These are phyloP conservation scores for Listronotus oregonensis DNA, from an alignment of 1,140 invertebrate genomes.

Conservation along the genomic window DNA sequence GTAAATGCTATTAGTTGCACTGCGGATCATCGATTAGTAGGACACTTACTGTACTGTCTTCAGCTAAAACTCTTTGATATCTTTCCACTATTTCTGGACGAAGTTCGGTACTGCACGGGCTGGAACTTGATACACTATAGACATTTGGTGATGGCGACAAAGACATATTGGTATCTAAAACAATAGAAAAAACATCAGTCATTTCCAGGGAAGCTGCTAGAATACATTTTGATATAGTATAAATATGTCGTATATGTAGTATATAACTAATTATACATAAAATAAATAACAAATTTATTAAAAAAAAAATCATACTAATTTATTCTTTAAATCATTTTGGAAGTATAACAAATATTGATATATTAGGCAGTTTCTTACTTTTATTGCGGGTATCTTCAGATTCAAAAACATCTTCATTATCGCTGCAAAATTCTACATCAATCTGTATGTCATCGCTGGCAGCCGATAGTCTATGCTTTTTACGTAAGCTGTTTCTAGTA, in stretches of 20 bases:
- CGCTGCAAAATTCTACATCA: constrained; percentile 51
- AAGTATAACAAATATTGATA: no score
- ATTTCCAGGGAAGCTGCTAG: no score
- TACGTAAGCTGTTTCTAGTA: constrained; percentile 69
- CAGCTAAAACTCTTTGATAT: constrained; percentile 43
- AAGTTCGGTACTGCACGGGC: constrained; percentile 36
- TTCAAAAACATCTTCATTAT: constrained; percentile 61
- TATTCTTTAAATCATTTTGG: no score
- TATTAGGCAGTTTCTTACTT: constrained; percentile 30
- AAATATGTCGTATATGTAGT: no score
- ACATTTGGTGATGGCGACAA: constrained; percentile 33
- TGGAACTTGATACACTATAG: constrained; percentile 25
- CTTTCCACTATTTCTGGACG: constrained; percentile 43
- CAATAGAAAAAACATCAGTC: neutral
- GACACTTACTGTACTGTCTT: constrained; percentile 38
- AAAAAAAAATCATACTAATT: no score
- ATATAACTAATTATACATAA: no score
- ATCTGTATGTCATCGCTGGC: constrained; percentile 52
- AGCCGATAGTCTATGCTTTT: constrained; percentile 56
- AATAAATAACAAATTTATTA: no score
- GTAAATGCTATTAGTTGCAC: no score
- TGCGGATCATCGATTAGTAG: no score
- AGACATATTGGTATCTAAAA: constrained; percentile 27
- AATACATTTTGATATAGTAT: no score
- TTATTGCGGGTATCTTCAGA: constrained; percentile 54